Evolutionary conservation across 2,888 invertebrate genomes (phyloP).

Genomic region (Chrysolina haemoptera): DNA sequence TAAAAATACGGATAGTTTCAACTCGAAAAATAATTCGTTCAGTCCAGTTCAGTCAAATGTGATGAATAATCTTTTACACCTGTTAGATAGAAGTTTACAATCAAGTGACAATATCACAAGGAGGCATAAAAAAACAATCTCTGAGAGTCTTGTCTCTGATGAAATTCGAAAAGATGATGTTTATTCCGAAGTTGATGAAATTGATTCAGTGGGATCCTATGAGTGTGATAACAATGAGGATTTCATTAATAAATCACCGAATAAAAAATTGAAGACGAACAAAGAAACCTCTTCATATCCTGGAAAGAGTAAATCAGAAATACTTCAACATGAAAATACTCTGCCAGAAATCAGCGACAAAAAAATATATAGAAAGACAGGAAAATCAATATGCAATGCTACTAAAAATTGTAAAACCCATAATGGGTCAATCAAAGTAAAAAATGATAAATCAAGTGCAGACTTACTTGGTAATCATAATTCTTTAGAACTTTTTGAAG

Average conservation of each 20-base stretch:
- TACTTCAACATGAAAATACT: neutral
- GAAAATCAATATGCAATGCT: neutral
- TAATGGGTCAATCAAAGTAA: neutral
- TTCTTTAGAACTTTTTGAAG: neutral
- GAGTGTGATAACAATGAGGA: neutral
- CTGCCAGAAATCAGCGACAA: neutral
- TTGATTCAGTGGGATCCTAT: neutral
- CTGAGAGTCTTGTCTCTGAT: neutral
- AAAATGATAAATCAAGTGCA: neutral
- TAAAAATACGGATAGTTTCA: conserved; percentile 25
- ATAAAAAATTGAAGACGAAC: neutral
- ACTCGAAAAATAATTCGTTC: conserved; percentile 32
- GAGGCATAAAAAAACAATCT: conserved; percentile 12
- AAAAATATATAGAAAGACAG: neutral
- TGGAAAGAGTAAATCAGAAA: neutral
- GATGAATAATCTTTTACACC: conserved; percentile 29
- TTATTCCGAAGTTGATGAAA: neutral
- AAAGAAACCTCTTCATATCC: neutral
- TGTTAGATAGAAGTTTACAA: conserved; percentile 23
- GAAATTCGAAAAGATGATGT: neutral
- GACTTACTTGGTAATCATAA: conserved; percentile 1
- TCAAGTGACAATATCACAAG: conserved; percentile 27
- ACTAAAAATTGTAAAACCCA: neutral
- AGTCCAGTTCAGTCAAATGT: conserved; percentile 36
- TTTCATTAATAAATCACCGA: neutral